Base-by-base conservation (phyloP, 2,888 invertebrate species). In the Drosophila anomelani region DNA sequence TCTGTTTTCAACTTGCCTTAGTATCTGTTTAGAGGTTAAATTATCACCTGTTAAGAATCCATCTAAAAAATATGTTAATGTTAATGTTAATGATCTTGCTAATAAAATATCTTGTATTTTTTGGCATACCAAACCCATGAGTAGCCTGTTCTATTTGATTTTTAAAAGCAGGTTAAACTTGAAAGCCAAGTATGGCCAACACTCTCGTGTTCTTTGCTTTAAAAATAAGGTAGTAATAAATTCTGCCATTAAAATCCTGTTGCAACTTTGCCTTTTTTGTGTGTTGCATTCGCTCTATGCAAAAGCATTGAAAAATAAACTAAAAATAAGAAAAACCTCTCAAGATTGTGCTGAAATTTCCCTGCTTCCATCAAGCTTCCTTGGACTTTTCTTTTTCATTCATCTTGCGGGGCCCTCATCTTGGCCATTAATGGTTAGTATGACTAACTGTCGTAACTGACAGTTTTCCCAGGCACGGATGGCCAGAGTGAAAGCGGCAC, bases 401-500 rank as follows among this genome's bases (percentile, higher is more conserved):
- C 70, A 69, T 58, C 58, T 49, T 13, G 20, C 34, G 20, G 12
- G 39, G 38, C 70, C 70, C 70, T 58, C 69, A 70, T 49, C 26
- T 29, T 47, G 47, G 13, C 69, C 69, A 68, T 68, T 68, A 68
- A 69, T 57, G 26, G 69, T 12, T 12, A 7, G 43, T 36, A 47
- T 49, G 70, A 51, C 64, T 43, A 38, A 51, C 70, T 69, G 58
- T 32, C 59, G 20, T 73, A 54, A 54, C 64, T 63, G 74, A 41
- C 72, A 64, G 53, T 63, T 73, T 72, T 74, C 53, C 74, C 70
- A 58, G 53, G 53, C 70, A 59, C 26, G 51, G 6, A 38, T 47
- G 51, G 12, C 43, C 51, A 46, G 26, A 70, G 70, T 54, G 54
- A 49, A 70, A 70, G 60, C 60, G 53, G 49, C 69, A 36, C 54